Conservation (phyloP, 2,797 vertebrate genomes). For the Falco berigora region DNA sequence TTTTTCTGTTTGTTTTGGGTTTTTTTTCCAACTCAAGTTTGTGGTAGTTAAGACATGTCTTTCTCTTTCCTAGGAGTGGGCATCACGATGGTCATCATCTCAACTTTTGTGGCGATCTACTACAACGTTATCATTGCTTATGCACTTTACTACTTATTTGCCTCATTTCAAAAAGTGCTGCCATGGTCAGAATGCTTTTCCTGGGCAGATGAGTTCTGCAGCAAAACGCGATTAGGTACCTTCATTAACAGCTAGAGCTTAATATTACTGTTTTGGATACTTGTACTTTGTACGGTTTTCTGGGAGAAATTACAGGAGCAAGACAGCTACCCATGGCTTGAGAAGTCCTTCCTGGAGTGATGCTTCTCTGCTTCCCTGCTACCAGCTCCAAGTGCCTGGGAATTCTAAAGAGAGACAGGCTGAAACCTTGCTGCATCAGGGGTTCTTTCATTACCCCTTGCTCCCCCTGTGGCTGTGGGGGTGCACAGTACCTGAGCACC, state of each 20-base stretch:
- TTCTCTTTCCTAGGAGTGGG: slow-evolving; percentile 82
- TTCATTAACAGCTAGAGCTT: not conserved
- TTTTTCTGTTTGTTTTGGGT: no score
- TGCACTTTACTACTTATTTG: slow-evolving; percentile 91
- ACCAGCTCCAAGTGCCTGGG: not conserved
- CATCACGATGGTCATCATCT: slow-evolving; percentile 84
- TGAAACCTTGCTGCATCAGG: not conserved
- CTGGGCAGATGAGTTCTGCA: slow-evolving; percentile 81
- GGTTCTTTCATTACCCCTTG: not conserved
- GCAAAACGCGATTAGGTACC: slow-evolving; percentile 73
- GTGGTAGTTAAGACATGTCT: not conserved
- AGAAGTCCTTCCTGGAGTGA: not conserved
- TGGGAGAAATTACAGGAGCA: not conserved
- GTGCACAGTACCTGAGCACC: not conserved
- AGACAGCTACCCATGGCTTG: accelerated
- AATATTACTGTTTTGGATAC: not conserved
- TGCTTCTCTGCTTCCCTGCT: not conserved
- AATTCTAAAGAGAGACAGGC: not conserved
- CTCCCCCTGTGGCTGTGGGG: not conserved
- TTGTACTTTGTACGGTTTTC: not conserved
- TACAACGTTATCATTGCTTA: slow-evolving; percentile 94
- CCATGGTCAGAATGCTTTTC: slow-evolving; percentile 82
- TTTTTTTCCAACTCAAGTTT: not conserved
- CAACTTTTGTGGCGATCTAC: slow-evolving; percentile 82
- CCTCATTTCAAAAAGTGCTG: slow-evolving; percentile 87